Percentiles rank a stretch among this genome's conserved stretches.
phyloP scores from a whole-genome alignment of 2,797 vertebrate genomes.

The Danio albolineatus region DNA sequence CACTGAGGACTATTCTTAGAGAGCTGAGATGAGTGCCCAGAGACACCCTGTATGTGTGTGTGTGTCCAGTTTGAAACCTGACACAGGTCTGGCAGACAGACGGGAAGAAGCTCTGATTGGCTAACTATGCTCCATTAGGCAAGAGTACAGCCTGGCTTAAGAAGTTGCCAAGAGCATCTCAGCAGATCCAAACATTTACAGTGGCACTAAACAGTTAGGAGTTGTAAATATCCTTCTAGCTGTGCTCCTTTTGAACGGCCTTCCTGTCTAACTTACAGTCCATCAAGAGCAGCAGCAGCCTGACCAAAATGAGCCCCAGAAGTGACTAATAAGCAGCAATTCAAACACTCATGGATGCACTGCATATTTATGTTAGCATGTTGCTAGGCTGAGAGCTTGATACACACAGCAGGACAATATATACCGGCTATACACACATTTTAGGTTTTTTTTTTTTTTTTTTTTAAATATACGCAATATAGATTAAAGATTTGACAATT shows the following conservation, averaged over 20 bases:
- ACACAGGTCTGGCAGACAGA: slow-evolving; percentile 28
- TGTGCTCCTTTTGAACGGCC: neutral
- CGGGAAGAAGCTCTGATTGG: slow-evolving; percentile 10
- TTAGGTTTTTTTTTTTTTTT: neutral
- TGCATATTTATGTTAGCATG: neutral
- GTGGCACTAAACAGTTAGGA: neutral
- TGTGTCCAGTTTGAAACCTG: slow-evolving; percentile 32
- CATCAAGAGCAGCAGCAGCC: neutral
- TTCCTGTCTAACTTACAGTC: neutral
- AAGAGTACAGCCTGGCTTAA: slow-evolving; percentile 17
- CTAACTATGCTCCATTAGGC: slow-evolving; percentile 14
- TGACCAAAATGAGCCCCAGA: neutral
- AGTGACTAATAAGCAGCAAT: neutral
- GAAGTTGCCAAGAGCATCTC: neutral
- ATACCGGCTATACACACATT: neutral
- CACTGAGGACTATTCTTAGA: slow-evolving; percentile 47
- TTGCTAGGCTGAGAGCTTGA: neutral
- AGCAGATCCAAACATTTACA: neutral
- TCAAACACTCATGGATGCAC: neutral
- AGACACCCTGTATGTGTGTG: slow-evolving; percentile 21
- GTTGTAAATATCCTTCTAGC: neutral
- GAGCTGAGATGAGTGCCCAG: slow-evolving; percentile 27
- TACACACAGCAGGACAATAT: too few species aligned
- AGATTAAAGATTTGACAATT: neutral
- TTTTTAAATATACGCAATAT: slow-evolving; percentile 1